Evolutionary conservation across 1,140 invertebrate species (phyloP).

Genomic region (Penaeus indicus): DNA sequence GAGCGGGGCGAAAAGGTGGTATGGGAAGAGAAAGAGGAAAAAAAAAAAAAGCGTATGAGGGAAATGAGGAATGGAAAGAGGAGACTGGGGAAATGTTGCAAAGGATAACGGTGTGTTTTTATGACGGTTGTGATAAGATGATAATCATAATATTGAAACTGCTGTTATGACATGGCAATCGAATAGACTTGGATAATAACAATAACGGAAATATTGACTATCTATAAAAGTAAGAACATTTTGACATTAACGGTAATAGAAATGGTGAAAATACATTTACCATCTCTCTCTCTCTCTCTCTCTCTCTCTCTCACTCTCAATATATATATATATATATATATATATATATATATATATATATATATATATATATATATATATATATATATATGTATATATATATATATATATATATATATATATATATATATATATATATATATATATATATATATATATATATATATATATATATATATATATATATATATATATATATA

Average conservation of each 20-base stretch:
- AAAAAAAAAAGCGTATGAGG: not conserved
- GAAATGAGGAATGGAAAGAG: not conserved
- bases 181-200: no score
- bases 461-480: constrained; percentile 34
- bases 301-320: constrained; percentile 49
- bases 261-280: not conserved
- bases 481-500: constrained; percentile 34
- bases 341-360: constrained; percentile 34
- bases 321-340: constrained; percentile 34
- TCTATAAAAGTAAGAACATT: no score
- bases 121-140: no score
- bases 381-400: constrained; percentile 47
- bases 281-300: constrained; percentile 45
- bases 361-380: constrained; percentile 34
- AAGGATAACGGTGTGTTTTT: no score
- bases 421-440: constrained; percentile 40
- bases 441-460: constrained; percentile 34
- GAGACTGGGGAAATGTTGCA: not conserved
- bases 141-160: no score
- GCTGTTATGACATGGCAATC: no score
- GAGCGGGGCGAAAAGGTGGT: not conserved
- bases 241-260: no score
- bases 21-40: constrained; percentile 9
- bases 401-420: constrained; percentile 45
- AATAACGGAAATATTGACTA: no score